These are phyloP conservation scores for Drosophila neotestacea DNA, from an alignment of 2,888 invertebrate species.

Conservation along the genomic window DNA sequence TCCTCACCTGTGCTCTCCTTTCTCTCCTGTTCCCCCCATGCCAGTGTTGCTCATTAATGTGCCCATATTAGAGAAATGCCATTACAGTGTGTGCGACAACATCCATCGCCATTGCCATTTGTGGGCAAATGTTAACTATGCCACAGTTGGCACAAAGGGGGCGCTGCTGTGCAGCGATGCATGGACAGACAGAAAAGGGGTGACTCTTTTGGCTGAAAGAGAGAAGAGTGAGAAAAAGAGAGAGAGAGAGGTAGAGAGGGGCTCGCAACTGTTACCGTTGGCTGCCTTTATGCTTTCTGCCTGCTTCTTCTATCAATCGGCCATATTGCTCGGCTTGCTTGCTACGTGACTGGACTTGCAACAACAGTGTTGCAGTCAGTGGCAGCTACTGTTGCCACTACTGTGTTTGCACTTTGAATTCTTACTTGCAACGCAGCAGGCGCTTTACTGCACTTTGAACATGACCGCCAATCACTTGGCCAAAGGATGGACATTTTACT, in stretches of 20 bases:
- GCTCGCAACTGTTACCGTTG: conserved; percentile 59
- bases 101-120: conserved; percentile 70
- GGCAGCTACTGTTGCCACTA: conserved; percentile 28
- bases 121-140: conserved; percentile 70
- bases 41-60: conserved; percentile 65
- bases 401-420: conserved; percentile 42
- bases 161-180: conserved; percentile 58
- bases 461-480: conserved; percentile 50
- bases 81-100: conserved; percentile 57
- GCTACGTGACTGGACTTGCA: conserved; percentile 68
- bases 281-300: conserved; percentile 34
- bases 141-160: conserved; percentile 42
- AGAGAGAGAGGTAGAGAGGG: conserved; percentile 13
- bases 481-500: conserved; percentile 47
- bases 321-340: conserved; percentile 61
- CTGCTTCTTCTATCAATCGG: conserved; percentile 60
- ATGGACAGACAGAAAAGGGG: conserved; percentile 42
- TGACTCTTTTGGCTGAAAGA: conserved; percentile 29
- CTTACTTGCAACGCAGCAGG: conserved; percentile 50
- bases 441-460: conserved; percentile 61
- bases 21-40: conserved; percentile 2
- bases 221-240: neutral
- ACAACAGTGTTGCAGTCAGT: conserved; percentile 7
- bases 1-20: conserved; percentile 48
- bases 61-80: conserved; percentile 63